Percentiles rank a stretch among this genome's conserved stretches.
Conservation (phyloP, 2,113 vertebrate species). For the Polyodon spathula region DNA sequence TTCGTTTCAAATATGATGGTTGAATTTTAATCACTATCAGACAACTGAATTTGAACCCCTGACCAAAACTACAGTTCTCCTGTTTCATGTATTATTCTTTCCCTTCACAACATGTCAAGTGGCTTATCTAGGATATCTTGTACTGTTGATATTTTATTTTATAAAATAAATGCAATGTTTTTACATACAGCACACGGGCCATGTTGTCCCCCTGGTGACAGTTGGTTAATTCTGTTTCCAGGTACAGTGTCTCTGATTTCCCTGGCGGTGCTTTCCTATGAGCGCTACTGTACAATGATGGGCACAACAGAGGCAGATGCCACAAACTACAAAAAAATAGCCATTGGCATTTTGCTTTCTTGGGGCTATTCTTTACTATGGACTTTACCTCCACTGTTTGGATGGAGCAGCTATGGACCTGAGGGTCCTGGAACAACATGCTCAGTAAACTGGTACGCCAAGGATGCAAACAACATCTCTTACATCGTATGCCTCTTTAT, state of each 20-base stretch:
- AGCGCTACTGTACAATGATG: slow-evolving; percentile 63
- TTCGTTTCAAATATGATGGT: no score
- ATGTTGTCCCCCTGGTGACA: no score
- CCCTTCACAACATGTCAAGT: no score
- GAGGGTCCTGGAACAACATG: slow-evolving; percentile 38
- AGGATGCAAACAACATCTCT: slow-evolving; percentile 57
- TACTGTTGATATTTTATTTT: no score
- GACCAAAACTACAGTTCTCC: no score
- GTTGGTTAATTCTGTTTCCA: no score
- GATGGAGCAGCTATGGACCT: slow-evolving; percentile 59
- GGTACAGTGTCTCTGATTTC: slow-evolving; percentile 65
- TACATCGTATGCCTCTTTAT: slow-evolving; percentile 67
- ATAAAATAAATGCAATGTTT: no score
- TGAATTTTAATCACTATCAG: no score
- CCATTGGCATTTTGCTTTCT: slow-evolving; percentile 58
- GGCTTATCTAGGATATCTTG: no score
- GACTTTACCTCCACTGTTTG: slow-evolving; percentile 56
- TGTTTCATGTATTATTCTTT: no score
- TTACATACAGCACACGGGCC: no score
- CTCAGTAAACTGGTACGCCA: slow-evolving; percentile 51
- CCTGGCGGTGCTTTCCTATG: slow-evolving; percentile 65
- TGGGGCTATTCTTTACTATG: slow-evolving; percentile 64
- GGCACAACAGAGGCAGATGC: slow-evolving; percentile 42
- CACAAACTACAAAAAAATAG: slow-evolving; percentile 51
- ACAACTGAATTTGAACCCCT: no score